phyloP scores from a whole-genome alignment of 2,797 vertebrate species.

The Acanthurus lineatus region DNA sequence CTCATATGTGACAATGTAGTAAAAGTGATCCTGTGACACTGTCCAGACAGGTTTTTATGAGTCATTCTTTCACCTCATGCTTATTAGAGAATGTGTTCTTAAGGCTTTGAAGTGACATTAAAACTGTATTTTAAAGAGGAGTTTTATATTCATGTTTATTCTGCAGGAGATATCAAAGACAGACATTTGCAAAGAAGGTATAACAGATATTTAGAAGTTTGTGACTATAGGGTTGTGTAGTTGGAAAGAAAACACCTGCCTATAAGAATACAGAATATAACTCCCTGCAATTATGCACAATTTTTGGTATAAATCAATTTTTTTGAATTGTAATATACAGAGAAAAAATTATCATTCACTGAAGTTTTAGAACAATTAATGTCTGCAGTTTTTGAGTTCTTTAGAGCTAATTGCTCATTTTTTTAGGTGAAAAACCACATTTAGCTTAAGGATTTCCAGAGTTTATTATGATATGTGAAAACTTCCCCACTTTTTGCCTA shows the following conservation, averaged over 20 bases:
- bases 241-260: background rate
- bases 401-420: background rate
- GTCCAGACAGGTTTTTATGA: conserved; percentile 10
- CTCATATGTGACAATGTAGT: background rate
- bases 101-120: conserved; percentile 17
- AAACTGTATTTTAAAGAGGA: conserved; percentile 6
- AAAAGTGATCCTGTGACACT: conserved; percentile 2
- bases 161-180: background rate
- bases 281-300: background rate
- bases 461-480: background rate
- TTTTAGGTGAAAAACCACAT: background rate
- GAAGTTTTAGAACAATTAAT: background rate
- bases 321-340: background rate
- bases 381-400: background rate
- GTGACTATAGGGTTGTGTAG: background rate
- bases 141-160: background rate
- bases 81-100: background rate
- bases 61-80: conserved; percentile 18
- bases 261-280: background rate
- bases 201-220: background rate
- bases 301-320: background rate
- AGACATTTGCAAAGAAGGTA: background rate
- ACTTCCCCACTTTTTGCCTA: background rate
- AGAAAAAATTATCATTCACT: background rate
- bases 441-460: background rate